A percentile compares a stretch with the other conserved stretches of the same genome.
Evolutionary conservation across 1,140 invertebrate species (phyloP).

Genomic region (Drosophila serrata): DNA sequence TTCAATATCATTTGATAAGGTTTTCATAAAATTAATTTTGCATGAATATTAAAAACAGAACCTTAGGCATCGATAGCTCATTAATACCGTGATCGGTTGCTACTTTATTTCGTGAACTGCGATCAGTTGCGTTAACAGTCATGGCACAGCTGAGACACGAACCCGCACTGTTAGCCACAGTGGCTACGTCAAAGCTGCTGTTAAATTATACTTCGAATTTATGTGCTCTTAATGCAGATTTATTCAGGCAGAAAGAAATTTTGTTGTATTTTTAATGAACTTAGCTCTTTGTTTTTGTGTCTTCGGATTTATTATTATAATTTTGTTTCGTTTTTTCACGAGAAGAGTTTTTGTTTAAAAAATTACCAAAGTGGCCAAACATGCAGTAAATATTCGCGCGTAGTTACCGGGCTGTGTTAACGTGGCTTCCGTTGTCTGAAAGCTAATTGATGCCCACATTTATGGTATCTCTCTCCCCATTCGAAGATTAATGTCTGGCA

Average conservation of each 20-base stretch:
- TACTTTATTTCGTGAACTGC: not conserved
- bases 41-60: too few relatives aligned
- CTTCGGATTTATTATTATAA: conserved; percentile 18
- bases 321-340: conserved; percentile 22
- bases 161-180: conserved; percentile 37
- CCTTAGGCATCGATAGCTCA: too few relatives aligned
- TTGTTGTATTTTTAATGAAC: conserved; percentile 56
- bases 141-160: conserved; percentile 40
- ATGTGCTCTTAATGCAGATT: conserved; percentile 55
- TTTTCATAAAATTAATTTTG: too few relatives aligned
- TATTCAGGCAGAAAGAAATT: conserved; percentile 40
- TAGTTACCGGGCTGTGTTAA: conserved; percentile 35
- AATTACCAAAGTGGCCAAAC: conserved; percentile 22
- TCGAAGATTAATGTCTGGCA: conserved; percentile 48
- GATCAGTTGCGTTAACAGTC: conserved; percentile 23
- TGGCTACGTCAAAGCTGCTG: conserved; percentile 19
- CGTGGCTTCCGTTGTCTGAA: conserved; percentile 33
- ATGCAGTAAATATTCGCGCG: conserved; percentile 26
- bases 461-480: conserved; percentile 11
- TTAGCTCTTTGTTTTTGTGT: conserved; percentile 22
- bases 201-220: conserved; percentile 50
- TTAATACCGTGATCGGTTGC: not conserved
- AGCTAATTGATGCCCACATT: conserved; percentile 43
- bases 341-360: conserved; percentile 10
- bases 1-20: too few relatives aligned